phyloP scores from a whole-genome alignment of 2,888 invertebrate species.

The Diarsia brunnea region DNA sequence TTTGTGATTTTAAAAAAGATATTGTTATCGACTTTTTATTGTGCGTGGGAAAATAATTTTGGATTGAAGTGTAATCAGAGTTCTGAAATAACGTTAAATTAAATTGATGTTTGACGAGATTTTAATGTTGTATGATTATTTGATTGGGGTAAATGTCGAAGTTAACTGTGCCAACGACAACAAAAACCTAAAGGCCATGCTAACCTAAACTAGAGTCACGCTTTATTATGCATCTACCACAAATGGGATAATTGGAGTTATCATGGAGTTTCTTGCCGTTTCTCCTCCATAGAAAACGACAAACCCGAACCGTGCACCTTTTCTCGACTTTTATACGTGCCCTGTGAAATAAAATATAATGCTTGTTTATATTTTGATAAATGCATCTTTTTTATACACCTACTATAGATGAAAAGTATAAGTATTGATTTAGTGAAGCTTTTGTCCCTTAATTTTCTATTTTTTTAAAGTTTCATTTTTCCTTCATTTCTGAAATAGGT shows the following conservation, averaged over 20 bases:
- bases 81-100: constrained; percentile 17
- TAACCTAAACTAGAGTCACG: not conserved
- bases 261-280: too few species aligned
- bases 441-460: not conserved
- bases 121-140: constrained; percentile 48
- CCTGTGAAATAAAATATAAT: too few species aligned
- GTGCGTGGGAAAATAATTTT: constrained; percentile 38
- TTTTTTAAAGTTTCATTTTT: too few species aligned
- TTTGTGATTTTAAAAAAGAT: constrained; percentile 5
- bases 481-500: not conserved
- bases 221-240: not conserved
- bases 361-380: too few species aligned
- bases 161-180: not conserved
- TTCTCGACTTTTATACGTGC: too few species aligned
- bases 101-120: constrained; percentile 39
- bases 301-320: too few species aligned
- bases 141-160: constrained; percentile 24
- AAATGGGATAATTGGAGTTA: not conserved
- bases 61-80: constrained; percentile 34
- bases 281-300: too few species aligned
- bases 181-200: constrained; percentile 11
- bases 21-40: constrained; percentile 9
- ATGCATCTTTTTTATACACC: too few species aligned
- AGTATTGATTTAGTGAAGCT: not conserved
- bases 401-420: too few species aligned